Conservation (phyloP, 2,113 vertebrate genomes). For the Cyprinodon variegatus region DNA sequence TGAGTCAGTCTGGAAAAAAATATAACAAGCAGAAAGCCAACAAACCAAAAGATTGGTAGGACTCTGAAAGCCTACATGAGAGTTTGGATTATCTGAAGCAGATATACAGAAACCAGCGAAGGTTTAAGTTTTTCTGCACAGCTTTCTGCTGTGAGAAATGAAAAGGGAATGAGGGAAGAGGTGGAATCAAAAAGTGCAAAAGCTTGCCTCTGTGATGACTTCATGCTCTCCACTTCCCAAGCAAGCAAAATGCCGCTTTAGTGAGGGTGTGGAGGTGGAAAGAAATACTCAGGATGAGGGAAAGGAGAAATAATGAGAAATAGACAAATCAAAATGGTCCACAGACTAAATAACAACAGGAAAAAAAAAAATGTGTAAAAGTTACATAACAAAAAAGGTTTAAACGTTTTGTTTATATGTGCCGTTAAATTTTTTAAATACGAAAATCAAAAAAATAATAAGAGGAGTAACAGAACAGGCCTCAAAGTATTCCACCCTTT, state of each 20-base stretch:
- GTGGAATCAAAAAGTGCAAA: background rate
- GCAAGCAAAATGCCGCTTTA: slow-evolving; percentile 34
- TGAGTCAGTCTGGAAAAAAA: too few species aligned
- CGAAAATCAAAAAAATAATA: too few species aligned
- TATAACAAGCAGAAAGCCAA: too few species aligned
- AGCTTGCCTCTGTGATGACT: slow-evolving; percentile 43
- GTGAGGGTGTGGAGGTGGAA: slow-evolving; percentile 8
- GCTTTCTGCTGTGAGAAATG: background rate
- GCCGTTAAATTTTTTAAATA: too few species aligned
- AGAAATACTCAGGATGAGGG: background rate
- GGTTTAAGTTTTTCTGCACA: background rate
- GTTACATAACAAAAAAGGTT: background rate
- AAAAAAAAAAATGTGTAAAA: background rate
- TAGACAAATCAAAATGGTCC: background rate
- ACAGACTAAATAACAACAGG: background rate
- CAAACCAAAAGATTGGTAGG: background rate
- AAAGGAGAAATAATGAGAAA: background rate
- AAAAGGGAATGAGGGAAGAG: too few species aligned
- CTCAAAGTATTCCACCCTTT: too few species aligned
- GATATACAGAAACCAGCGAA: background rate
- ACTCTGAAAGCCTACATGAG: background rate
- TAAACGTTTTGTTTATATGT: too few species aligned
- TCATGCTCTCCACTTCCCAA: slow-evolving; percentile 39
- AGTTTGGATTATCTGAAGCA: background rate
- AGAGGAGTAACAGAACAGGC: too few species aligned